Evolutionary conservation across 1,140 invertebrate genomes (phyloP).

Genomic region (Globodera ellingtonae): DNA sequence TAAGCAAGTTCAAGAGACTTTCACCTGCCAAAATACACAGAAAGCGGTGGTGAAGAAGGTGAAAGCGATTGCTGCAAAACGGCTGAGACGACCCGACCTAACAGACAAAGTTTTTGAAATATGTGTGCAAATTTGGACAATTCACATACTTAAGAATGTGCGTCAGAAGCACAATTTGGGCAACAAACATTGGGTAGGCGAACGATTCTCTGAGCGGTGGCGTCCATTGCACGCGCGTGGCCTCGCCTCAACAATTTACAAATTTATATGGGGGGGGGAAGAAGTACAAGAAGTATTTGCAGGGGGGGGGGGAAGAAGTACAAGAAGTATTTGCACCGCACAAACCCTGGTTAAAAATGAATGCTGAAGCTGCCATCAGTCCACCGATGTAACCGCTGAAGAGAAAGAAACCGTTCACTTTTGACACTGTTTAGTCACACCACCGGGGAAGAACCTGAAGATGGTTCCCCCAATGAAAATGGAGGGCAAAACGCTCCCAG

Average conservation of each 20-base stretch:
- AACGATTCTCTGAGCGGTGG: constrained; percentile 81
- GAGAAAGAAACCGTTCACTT: constrained; percentile 25
- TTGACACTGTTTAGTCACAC: neutral
- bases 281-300: neutral
- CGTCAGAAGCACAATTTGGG: constrained; percentile 68
- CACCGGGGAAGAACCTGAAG: constrained; percentile 43
- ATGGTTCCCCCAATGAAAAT: constrained; percentile 57
- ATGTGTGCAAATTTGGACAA: neutral
- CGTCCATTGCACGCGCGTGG: constrained; percentile 80
- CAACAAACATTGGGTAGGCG: constrained; percentile 74
- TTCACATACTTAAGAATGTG: constrained; percentile 65
- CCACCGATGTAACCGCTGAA: constrained; percentile 76
- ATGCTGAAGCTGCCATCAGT: constrained; percentile 73
- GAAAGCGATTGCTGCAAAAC: neutral
- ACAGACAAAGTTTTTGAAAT: neutral
- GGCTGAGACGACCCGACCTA: neutral
- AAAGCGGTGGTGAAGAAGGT: constrained; percentile 3
- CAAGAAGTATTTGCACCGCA: neutral
- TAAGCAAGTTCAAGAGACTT: neutral
- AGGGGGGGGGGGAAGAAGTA: too few relatives aligned
- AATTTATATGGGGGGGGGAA: neutral
- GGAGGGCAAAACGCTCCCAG: constrained; percentile 54
- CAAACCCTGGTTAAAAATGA: constrained; percentile 77
- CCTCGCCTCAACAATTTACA: constrained; percentile 68
- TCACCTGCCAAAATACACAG: constrained; percentile 31